phyloP scores from a whole-genome alignment of 2,113 vertebrate species.

The Pteropus alecto region DNA sequence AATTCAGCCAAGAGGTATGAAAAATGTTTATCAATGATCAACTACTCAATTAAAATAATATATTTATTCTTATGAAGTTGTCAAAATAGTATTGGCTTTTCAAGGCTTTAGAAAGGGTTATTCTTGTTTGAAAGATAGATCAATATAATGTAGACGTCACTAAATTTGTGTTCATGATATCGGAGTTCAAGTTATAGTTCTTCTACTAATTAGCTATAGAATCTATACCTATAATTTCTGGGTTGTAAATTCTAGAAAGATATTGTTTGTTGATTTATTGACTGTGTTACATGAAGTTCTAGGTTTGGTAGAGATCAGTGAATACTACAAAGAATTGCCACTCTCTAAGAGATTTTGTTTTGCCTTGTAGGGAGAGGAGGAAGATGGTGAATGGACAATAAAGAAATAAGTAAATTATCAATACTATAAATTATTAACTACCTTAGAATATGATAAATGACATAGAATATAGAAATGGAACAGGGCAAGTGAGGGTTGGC shows the following conservation, averaged over 20 bases:
- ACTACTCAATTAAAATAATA: not conserved
- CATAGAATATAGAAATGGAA: not conserved
- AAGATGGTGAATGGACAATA: not conserved
- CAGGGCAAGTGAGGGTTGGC: not conserved
- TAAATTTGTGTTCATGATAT: not conserved
- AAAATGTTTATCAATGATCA: not conserved
- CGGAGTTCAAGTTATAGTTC: not conserved
- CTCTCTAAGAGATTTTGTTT: not conserved
- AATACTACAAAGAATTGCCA: not conserved
- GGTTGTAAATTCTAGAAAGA: not conserved
- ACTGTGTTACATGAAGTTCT: not conserved
- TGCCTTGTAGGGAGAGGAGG: not conserved
- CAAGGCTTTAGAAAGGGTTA: not conserved
- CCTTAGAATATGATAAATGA: not conserved
- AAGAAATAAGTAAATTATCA: not conserved
- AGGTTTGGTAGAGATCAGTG: not conserved
- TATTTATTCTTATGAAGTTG: not conserved
- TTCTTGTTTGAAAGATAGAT: not conserved
- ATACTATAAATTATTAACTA: not conserved
- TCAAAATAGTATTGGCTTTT: not conserved
- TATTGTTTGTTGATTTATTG: not conserved
- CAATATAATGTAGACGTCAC: not conserved
- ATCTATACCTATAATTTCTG: not conserved
- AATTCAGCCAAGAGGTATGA: not conserved
- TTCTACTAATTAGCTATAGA: not conserved